Conservation (phyloP, 2,113 vertebrate species). For the Oryzias woworae region DNA sequence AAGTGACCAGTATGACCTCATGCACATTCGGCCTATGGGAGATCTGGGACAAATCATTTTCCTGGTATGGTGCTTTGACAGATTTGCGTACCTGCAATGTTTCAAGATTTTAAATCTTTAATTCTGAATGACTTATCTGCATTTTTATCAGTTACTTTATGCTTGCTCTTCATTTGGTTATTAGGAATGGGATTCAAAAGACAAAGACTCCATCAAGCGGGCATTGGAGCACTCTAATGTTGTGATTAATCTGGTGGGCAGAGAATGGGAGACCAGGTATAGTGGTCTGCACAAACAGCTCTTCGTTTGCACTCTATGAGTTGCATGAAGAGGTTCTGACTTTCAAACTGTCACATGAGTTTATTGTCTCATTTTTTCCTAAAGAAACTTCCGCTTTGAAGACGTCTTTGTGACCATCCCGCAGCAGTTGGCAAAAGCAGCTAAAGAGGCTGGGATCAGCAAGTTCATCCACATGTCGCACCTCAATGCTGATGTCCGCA, state of each 20-base stretch:
- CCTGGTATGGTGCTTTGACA: slow-evolving; percentile 73
- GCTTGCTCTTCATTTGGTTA: background rate
- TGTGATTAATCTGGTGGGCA: slow-evolving; percentile 93
- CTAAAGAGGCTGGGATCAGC: slow-evolving; percentile 85
- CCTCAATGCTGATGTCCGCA: slow-evolving; percentile 91
- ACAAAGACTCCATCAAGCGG: slow-evolving; percentile 86
- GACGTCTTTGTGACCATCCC: slow-evolving; percentile 89
- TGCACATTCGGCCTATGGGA: slow-evolving; percentile 91
- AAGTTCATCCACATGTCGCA: slow-evolving; percentile 92
- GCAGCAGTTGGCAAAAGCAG: slow-evolving; percentile 80
- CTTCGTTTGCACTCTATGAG: background rate
- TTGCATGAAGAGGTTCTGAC: fast-evolving
- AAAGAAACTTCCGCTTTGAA: slow-evolving; percentile 88
- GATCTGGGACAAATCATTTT: slow-evolving; percentile 94
- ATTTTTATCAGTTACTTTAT: background rate
- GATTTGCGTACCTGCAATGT: too few species aligned
- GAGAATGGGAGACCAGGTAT: slow-evolving; percentile 94
- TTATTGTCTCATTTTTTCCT: background rate
- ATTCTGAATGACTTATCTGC: too few species aligned
- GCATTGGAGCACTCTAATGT: slow-evolving; percentile 89
- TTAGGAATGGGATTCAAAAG: slow-evolving; percentile 88
- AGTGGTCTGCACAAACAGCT: background rate
- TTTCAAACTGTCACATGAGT: background rate
- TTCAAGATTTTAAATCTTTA: too few species aligned
- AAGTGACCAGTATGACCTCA: slow-evolving; percentile 88